Evolutionary conservation across 2,888 invertebrate genomes (phyloP).

Genomic region (Pachymerium ferrugineum): DNA sequence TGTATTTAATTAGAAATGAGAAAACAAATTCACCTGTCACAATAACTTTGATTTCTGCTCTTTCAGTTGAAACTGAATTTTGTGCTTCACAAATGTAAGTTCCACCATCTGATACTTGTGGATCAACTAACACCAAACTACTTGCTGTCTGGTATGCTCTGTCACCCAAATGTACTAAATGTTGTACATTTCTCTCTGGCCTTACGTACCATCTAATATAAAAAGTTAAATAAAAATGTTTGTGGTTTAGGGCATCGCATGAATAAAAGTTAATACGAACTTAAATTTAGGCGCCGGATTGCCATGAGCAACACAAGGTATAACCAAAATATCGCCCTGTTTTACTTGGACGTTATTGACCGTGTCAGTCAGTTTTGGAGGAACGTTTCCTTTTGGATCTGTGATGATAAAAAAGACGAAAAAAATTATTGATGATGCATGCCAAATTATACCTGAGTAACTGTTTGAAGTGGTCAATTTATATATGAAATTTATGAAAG

Average conservation of each 20-base stretch:
- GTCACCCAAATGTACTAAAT: conserved; percentile 32
- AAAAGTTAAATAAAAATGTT: neutral
- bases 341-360: conserved; percentile 27
- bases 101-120: conserved; percentile 43
- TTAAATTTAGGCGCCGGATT: conserved; percentile 36
- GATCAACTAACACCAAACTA: conserved; percentile 32
- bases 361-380: conserved; percentile 29
- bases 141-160: conserved; percentile 32
- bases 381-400: conserved; percentile 33
- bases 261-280: conserved; percentile 20
- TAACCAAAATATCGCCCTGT: conserved; percentile 34
- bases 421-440: neutral
- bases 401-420: neutral
- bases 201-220: conserved; percentile 33
- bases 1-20: no score
- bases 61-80: conserved; percentile 44
- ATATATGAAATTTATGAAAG: neutral
- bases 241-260: neutral
- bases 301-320: conserved; percentile 37
- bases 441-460: neutral
- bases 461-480: neutral
- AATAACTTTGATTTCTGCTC: conserved; percentile 42
- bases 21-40: conserved; percentile 45
- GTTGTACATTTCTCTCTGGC: conserved; percentile 14
- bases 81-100: conserved; percentile 46